phyloP scores from a whole-genome alignment of 2,888 invertebrate species.

The Trichogramma dendrolimi region DNA sequence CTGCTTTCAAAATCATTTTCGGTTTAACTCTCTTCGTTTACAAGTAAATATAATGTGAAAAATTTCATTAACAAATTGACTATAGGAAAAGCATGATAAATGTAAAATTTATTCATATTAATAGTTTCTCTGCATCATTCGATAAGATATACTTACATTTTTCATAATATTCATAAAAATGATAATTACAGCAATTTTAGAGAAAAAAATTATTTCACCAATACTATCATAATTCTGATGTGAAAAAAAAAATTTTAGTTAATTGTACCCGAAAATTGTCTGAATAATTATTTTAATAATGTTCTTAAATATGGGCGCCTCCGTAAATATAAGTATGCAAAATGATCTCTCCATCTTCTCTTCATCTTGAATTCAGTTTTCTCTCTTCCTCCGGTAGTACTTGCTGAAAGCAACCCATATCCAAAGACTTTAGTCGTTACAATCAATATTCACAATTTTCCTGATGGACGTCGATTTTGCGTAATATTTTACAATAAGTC shows the following conservation, averaged over 20 bases:
- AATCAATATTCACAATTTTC: not conserved
- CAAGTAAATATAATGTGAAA: no score
- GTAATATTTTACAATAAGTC: no score
- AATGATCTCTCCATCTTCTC: not conserved
- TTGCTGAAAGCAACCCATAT: conserved; percentile 47
- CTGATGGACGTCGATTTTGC: conserved; percentile 18
- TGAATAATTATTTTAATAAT: not conserved
- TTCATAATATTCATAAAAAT: not conserved
- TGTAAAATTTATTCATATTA: no score
- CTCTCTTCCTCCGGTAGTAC: conserved; percentile 45
- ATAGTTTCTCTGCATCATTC: not conserved
- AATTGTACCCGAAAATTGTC: no score
- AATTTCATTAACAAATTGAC: no score
- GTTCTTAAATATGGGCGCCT: not conserved
- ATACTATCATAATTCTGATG: no score
- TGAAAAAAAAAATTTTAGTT: no score
- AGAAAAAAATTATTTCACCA: no score
- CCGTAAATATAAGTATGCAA: not conserved
- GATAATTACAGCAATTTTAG: not conserved
- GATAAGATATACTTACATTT: not conserved
- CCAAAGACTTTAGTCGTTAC: conserved; percentile 28
- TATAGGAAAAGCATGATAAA: no score
- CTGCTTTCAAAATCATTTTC: no score
- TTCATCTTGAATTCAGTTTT: conserved; percentile 9
- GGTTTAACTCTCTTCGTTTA: no score